Base-by-base conservation (phyloP, 2,888 invertebrate species). In the Oligia strigilis region DNA sequence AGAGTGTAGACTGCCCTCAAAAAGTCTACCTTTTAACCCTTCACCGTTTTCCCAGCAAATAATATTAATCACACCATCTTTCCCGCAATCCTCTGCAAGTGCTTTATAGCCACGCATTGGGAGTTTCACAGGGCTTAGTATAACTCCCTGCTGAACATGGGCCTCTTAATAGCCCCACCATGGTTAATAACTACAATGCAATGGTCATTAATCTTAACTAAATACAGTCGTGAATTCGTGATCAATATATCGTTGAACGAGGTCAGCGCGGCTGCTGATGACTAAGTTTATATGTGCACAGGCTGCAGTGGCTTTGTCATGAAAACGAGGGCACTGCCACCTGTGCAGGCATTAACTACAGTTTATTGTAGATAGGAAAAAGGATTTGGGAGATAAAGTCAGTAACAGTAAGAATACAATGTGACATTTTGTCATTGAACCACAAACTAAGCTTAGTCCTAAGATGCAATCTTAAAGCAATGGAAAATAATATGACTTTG, bases 201-300 rank as follows among this genome's bases (percentile, higher is more conserved):
- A 64, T 55, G 60, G 75, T 49, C 60, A 81, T 81, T 81, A 85
- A 85, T 81, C 62, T 73, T 66, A 73, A 77, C 76, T 73, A 81
- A 85, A 74, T 67, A 55, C 64, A 75, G 58, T 73, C 52, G 60
- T 66, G 76, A 69, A 74, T 49, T 77, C 78, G 74, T 84, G 84
- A 82, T 71, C 78, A 78, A 73, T 85, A 70, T 73, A 71, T 78
- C 60, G 76, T 64, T 29, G 46, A 73, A 70, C 65, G 82, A 78
- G 84, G 84, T 78, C 84, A 73, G 69, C 64, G 66, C 62, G 52
- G 64, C 58, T 4, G 40, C 62, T 75, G 82, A 85, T 82, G 84
- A 82, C 77, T 75, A 84, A 62, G 69, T 40, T 72, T 78, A 67
- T 86, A 86, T 72, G 75, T 78, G 74, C 82, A 81, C 84, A 77